Conservation (phyloP, 1,140 invertebrate species). For the Drosophila insularis region DNA sequence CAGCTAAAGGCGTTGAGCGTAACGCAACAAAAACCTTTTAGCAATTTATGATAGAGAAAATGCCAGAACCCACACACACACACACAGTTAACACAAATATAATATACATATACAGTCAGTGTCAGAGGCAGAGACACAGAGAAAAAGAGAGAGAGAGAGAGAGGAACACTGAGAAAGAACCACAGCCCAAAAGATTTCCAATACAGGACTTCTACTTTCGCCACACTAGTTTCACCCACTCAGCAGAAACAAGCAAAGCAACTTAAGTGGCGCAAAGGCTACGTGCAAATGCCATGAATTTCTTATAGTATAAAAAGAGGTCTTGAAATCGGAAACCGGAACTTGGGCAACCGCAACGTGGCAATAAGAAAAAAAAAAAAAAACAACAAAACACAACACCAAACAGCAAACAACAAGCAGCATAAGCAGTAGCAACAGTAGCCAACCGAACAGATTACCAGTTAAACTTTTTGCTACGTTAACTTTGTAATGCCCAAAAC, state of each 20-base stretch:
- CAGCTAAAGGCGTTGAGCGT: slow-evolving; percentile 45
- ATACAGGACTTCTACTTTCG: slow-evolving; percentile 25
- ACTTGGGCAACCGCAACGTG: slow-evolving; percentile 61
- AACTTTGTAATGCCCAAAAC: slow-evolving; percentile 47
- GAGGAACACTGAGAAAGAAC: background rate
- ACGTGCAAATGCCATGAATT: slow-evolving; percentile 75
- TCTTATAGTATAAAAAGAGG: slow-evolving; percentile 67
- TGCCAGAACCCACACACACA: background rate
- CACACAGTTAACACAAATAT: background rate
- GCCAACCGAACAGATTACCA: slow-evolving; percentile 66
- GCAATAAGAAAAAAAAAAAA: slow-evolving; percentile 25
- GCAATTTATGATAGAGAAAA: slow-evolving; percentile 60
- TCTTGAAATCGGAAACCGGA: slow-evolving; percentile 75
- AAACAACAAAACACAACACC: slow-evolving; percentile 4
- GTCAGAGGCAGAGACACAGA: background rate
- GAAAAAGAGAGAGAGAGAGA: slow-evolving; percentile 14
- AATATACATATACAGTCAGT: too few relatives aligned
- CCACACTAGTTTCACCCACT: slow-evolving; percentile 38
- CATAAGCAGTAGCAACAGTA: slow-evolving; percentile 27
- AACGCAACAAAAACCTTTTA: slow-evolving; percentile 66
- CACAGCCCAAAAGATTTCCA: slow-evolving; percentile 43
- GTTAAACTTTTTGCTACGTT: slow-evolving; percentile 59
- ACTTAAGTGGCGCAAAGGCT: slow-evolving; percentile 62
- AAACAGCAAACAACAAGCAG: slow-evolving; percentile 8
- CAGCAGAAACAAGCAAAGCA: slow-evolving; percentile 68